phyloP scores from a whole-genome alignment of 2,113 vertebrate genomes.

The Urocynchramus pylzowi region DNA sequence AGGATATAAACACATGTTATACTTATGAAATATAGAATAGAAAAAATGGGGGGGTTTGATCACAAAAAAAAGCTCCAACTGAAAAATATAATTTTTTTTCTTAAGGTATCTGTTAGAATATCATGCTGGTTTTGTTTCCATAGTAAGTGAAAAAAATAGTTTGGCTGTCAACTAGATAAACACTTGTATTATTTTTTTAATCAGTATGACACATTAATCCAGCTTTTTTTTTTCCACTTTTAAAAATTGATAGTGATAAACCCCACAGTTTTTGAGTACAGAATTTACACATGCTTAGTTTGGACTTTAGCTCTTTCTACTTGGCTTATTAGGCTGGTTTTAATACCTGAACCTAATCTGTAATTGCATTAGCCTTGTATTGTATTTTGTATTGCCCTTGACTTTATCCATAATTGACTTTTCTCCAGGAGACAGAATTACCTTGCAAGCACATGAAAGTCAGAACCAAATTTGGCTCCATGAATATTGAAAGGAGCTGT shows the following conservation, averaged over 20 bases:
- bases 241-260: background rate
- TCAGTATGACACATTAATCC: background rate
- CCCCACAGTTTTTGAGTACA: background rate
- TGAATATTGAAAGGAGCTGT: background rate
- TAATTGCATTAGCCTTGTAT: background rate
- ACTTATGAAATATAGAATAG: background rate
- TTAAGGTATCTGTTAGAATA: background rate
- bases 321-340: background rate
- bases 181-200: background rate
- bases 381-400: background rate
- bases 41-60: accelerated
- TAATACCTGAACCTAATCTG: background rate
- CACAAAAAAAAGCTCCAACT: accelerated
- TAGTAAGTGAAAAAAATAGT: background rate
- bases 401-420: background rate
- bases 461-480: background rate
- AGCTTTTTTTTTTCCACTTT: background rate
- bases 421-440: background rate
- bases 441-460: background rate
- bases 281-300: background rate
- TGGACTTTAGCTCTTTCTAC: background rate
- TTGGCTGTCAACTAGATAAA: background rate
- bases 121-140: background rate
- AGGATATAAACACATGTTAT: background rate
- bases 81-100: background rate